Base-by-base conservation (phyloP, 2,797 vertebrate genomes). In the Selene dorsalis region DNA sequence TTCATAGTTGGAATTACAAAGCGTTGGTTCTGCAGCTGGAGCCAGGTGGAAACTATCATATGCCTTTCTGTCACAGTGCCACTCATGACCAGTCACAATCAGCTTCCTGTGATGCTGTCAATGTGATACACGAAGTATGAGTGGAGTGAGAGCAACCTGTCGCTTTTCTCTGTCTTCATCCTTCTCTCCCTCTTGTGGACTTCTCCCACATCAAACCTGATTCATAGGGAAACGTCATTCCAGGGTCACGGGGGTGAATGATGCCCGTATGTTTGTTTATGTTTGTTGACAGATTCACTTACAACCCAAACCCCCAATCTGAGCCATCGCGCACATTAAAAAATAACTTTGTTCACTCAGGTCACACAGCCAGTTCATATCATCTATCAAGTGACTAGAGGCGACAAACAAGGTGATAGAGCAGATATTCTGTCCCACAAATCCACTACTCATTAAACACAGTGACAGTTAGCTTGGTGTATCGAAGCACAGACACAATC, bases 211-310 rank as follows among this genome's bases (percentile, higher is more conserved):
- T 82, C 75, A 50, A 77, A 56, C 43, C 50, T 43, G 65, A 75
- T 61, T 87, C 59, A 69, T 2, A 38, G 65, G 62, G 77, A 87
- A 80, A 70, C 45, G 69, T 86, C 67, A 22, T 78, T 84, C 53
- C 74, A 52, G 78, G 75, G 73, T 73, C 58, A 69, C 78, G 65
- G 71, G 71, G 65, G 82, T 82, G 80, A 85, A 85, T 73, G 67
- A 80, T 81, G 80, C 83, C 17, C 14, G 18, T 8, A 14, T 13
- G 12, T 41, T 41, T 12, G 45, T 47, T 47, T 47, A 47, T 47
- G 16, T 47, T 47, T 47, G 45, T 47, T 47, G 45, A 47, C 45
- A 47, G 17, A 47, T 6, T 47, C 45, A 47, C 17, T 47, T 47
- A 47, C 45, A 20, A 18, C 17, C 45, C 45, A 47, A 47, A 20